Evolutionary conservation across 2,888 invertebrate genomes (phyloP).

Genomic region (Drosophila cognata): DNA sequence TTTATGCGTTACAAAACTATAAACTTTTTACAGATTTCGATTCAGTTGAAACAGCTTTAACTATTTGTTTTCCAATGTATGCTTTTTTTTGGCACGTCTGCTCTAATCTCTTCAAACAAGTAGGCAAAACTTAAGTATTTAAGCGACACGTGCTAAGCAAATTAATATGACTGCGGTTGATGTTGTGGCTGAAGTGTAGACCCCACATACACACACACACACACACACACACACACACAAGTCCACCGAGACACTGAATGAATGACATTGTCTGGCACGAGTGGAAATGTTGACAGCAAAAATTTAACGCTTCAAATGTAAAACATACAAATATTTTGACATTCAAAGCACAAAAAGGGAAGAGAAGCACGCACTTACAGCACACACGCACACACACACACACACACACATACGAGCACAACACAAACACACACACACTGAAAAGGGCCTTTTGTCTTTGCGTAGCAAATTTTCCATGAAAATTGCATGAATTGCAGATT

Average conservation of each 20-base stretch:
- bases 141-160: constrained; percentile 68
- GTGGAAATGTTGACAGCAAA: constrained; percentile 72
- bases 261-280: constrained; percentile 42
- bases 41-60: background rate
- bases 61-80: background rate
- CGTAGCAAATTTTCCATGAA: constrained; percentile 78
- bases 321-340: constrained; percentile 80
- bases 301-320: constrained; percentile 81
- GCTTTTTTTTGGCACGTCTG: constrained; percentile 36
- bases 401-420: constrained; percentile 20
- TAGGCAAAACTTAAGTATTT: constrained; percentile 48
- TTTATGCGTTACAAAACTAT: background rate
- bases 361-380: constrained; percentile 10
- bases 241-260: constrained; percentile 18
- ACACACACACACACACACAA: background rate
- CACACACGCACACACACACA: constrained; percentile 1
- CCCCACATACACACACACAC: constrained; percentile 3
- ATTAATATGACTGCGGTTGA: constrained; percentile 56
- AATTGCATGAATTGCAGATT: constrained; percentile 82
- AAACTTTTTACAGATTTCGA: background rate
- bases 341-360: constrained; percentile 65
- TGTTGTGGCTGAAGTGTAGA: constrained; percentile 8
- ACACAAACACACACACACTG: constrained; percentile 1
- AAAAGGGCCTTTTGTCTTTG: constrained; percentile 34
- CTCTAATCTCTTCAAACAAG: constrained; percentile 61